These are phyloP conservation scores for Synanceia verrucosa DNA, from an alignment of 2,797 vertebrate species.

Conservation along the genomic window DNA sequence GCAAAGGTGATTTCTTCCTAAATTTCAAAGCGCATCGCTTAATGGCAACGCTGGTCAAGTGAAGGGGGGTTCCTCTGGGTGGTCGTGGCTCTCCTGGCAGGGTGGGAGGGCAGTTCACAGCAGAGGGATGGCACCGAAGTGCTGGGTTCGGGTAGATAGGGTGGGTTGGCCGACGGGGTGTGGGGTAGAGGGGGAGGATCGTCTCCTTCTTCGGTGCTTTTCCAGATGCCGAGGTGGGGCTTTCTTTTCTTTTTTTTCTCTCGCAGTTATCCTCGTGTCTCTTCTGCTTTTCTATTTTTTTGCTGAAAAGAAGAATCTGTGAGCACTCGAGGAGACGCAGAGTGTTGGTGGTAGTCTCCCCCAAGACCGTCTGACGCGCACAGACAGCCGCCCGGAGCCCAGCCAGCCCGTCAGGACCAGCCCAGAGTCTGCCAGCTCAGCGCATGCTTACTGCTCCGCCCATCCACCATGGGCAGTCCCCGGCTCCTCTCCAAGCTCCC, in stretches of 20 bases:
- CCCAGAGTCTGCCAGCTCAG: conserved; percentile 85
- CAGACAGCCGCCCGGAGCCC: conserved; percentile 82
- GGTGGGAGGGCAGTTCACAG: conserved; percentile 69
- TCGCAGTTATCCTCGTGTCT: conserved; percentile 40
- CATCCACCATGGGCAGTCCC: conserved; percentile 74
- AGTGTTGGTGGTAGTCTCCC: conserved; percentile 73
- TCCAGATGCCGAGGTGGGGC: conserved; percentile 71
- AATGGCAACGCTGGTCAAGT: conserved; percentile 80
- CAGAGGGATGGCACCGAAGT: conserved; percentile 73
- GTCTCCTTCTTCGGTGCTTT: conserved; percentile 69
- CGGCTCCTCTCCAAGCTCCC: conserved; percentile 62
- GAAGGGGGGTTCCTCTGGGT: conserved; percentile 76
- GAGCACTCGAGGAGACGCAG: conserved; percentile 69
- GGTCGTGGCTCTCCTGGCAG: conserved; percentile 72
- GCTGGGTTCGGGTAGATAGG: conserved; percentile 58
- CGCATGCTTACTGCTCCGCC: conserved; percentile 86
- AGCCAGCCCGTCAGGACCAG: conserved; percentile 84
- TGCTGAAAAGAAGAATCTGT: neutral
- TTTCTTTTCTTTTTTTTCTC: conserved; percentile 26
- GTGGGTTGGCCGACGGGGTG: conserved; percentile 68
- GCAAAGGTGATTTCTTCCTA: conserved; percentile 56
- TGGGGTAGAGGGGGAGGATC: conserved; percentile 62
- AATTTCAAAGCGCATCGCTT: conserved; percentile 78
- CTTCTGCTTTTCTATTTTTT: neutral
- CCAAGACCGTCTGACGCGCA: conserved; percentile 76